Conservation (phyloP, 1,140 invertebrate genomes). For the Oryctes rhinoceros region DNA sequence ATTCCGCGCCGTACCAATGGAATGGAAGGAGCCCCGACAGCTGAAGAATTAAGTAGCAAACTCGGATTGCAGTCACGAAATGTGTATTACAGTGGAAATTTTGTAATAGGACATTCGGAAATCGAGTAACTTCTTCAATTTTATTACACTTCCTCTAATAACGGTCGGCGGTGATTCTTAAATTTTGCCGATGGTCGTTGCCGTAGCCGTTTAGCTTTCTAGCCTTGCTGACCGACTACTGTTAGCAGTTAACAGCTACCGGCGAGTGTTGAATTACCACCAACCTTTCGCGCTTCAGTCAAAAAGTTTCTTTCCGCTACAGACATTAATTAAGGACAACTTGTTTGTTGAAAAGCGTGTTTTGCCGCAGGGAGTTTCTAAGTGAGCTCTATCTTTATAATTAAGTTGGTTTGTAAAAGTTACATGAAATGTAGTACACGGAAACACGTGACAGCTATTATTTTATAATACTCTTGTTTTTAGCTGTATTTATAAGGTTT, state of each 20-base stretch:
- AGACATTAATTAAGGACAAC: conserved; percentile 21
- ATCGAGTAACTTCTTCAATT: conserved; percentile 10
- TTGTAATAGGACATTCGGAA: not conserved
- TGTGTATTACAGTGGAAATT: conserved; percentile 21
- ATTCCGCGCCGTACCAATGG: not conserved
- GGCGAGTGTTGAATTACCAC: not conserved
- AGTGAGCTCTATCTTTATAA: conserved; percentile 23
- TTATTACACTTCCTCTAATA: not conserved
- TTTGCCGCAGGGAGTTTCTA: conserved; percentile 15
- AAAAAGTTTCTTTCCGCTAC: conserved; percentile 11
- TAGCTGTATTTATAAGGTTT: no score
- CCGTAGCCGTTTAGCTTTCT: not conserved
- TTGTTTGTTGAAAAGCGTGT: conserved; percentile 21
- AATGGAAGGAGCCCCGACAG: not conserved
- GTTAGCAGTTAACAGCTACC: conserved; percentile 3
- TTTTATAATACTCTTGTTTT: no score
- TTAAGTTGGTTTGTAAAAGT: conserved; percentile 14
- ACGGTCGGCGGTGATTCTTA: not conserved
- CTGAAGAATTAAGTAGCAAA: conserved; percentile 6
- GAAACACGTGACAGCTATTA: not conserved
- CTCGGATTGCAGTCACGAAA: conserved; percentile 27
- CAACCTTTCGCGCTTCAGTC: not conserved
- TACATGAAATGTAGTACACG: not conserved
- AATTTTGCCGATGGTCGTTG: not conserved
- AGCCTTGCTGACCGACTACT: not conserved